A percentile compares a stretch with the other conserved stretches of the same genome.
Evolutionary conservation across 2,888 invertebrate genomes (phyloP).

Genomic region (Andricus quercusramuli): DNA sequence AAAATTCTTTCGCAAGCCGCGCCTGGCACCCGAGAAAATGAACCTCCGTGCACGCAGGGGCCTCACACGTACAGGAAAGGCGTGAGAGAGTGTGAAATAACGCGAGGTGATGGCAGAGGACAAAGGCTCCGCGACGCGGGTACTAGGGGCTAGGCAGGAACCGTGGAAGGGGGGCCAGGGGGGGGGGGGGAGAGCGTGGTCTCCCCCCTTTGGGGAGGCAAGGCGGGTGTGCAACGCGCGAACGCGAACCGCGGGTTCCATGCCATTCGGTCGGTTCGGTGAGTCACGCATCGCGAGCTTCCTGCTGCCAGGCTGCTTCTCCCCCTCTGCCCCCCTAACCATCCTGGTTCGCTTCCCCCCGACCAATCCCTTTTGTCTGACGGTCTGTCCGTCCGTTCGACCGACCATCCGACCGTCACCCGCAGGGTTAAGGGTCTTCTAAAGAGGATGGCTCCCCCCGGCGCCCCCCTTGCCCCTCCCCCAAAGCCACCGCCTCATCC

Average conservation of each 20-base stretch:
- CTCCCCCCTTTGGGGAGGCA: slow-evolving; percentile 58
- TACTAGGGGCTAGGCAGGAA: slow-evolving; percentile 66
- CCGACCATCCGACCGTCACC: slow-evolving; percentile 74
- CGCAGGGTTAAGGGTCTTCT: slow-evolving; percentile 77
- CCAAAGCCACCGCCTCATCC: slow-evolving; percentile 36
- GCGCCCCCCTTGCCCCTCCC: slow-evolving; percentile 42
- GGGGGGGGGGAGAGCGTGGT: slow-evolving; percentile 52
- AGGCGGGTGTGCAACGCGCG: slow-evolving; percentile 63
- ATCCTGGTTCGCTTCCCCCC: slow-evolving; percentile 42
- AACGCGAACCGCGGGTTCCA: slow-evolving; percentile 75
- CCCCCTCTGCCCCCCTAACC: slow-evolving; percentile 49
- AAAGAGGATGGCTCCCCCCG: slow-evolving; percentile 68
- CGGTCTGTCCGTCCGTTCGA: slow-evolving; percentile 61
- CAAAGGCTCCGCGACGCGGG: slow-evolving; percentile 74
- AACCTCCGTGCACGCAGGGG: slow-evolving; percentile 40
- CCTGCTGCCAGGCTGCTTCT: slow-evolving; percentile 71
- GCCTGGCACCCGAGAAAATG: slow-evolving; percentile 41
- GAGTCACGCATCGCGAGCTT: slow-evolving; percentile 79
- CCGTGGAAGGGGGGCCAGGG: slow-evolving; percentile 53
- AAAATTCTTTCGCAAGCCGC: slow-evolving; percentile 41
- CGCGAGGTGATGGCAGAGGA: slow-evolving; percentile 76
- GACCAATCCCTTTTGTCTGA: slow-evolving; percentile 71
- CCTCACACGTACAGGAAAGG: slow-evolving; percentile 48
- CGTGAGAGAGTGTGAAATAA: slow-evolving; percentile 74
- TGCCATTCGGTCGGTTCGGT: slow-evolving; percentile 72